Percentiles rank a stretch among this genome's conserved stretches.
Conservation (phyloP, 2,888 invertebrate genomes). For the Ecliptopera silaceata region DNA sequence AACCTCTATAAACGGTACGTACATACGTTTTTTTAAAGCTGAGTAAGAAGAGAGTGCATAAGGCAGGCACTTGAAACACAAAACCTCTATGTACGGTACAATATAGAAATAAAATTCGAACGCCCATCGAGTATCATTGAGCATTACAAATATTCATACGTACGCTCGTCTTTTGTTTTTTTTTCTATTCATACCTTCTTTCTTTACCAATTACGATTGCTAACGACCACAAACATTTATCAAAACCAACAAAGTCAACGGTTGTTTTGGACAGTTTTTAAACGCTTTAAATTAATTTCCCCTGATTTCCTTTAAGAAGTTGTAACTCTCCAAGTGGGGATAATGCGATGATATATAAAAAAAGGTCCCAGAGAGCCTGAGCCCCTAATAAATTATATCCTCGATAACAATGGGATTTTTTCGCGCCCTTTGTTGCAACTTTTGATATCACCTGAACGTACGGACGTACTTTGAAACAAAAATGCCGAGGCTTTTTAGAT, state of each 20-base stretch:
- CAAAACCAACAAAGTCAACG: conserved; percentile 70
- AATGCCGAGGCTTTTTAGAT: conserved; percentile 24
- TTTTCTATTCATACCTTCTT: not conserved
- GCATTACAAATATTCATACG: too few relatives aligned
- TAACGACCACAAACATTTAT: conserved; percentile 59
- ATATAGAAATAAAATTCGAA: too few relatives aligned
- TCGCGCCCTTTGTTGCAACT: conserved; percentile 81
- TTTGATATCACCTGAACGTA: conserved; percentile 82
- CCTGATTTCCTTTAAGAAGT: conserved; percentile 82
- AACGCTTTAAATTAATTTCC: conserved; percentile 80
- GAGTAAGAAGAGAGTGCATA: too few relatives aligned
- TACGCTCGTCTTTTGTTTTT: not conserved
- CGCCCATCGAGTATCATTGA: too few relatives aligned
- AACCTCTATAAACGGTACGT: too few relatives aligned
- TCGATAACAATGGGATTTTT: conserved; percentile 84
- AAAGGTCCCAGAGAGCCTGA: conserved; percentile 77
- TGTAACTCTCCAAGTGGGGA: conserved; percentile 81
- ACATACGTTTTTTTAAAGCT: too few relatives aligned
- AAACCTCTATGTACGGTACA: too few relatives aligned
- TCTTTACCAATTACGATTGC: conserved; percentile 3
- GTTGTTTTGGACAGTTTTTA: conserved; percentile 77
- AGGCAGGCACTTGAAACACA: too few relatives aligned
- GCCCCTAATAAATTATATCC: conserved; percentile 83
- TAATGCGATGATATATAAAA: conserved; percentile 84
- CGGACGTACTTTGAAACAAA: conserved; percentile 35